Evolutionary conservation across 2,797 vertebrate species (phyloP), one percentile per base, ranked within the genome.

Genomic region (Taeniopygia guttata): DNA sequence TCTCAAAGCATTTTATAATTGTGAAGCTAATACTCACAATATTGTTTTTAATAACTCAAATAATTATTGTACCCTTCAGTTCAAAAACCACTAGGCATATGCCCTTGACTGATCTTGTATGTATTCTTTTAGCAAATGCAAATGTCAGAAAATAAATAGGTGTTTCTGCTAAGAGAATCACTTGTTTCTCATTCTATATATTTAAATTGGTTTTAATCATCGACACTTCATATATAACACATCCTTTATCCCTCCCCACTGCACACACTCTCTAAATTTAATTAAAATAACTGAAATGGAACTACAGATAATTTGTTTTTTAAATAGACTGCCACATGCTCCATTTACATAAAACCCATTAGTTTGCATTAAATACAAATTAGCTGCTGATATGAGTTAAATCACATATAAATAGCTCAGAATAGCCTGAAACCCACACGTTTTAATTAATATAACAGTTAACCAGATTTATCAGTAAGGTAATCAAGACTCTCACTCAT

Each of bases 241-340:
- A 97, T 96, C 76, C 92, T 93, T 97, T 96, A 96, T 90, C 80
- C 67, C 40, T 97, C 63, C 80, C 80, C 23, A 80, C 89, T 96
- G 95, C 95, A 97, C 90, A 96, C 93, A 92, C 27, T 10, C 87
- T 97, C 96, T 96, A 98, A 98, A 98, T 98, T 98, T 98, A 98
- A 98, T 98, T 98, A 98, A 98, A 98, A 97, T 98, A 98, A 98
- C 97, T 98, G 97, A 98, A 98, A 98, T 98, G 97, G 98, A 98
- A 98, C 97, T 98, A 96, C 96, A 98, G 97, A 98, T 98, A 97
- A 98, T 98, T 98, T 98, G 97, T 97, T 98, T 98, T 98, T 98
- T 97, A 98, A 98, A 98, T 98, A 98, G 98, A 97, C 96, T 98
- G 97, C 98, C 98, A 98, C 98, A 98, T 98, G 98, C 95, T 97